Evolutionary conservation across 2,113 vertebrate species (phyloP).

Genomic region (Laticauda colubrina): DNA sequence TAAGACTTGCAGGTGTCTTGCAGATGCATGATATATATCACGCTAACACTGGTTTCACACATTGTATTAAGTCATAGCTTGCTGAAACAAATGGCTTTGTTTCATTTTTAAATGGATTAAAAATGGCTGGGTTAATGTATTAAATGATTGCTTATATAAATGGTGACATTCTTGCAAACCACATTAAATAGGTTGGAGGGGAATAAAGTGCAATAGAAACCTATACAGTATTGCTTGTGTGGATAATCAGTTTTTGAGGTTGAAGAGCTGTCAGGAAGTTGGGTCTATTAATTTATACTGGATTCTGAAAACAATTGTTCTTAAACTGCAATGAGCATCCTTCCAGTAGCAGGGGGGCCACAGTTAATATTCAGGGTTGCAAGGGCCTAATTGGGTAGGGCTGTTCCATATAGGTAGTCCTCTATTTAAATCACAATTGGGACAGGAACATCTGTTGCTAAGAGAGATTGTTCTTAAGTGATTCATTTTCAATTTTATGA

Average conservation of each 20-base stretch:
- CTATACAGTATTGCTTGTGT: neutral
- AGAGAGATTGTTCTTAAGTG: no score
- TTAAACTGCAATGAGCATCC: neutral
- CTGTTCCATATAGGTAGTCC: no score
- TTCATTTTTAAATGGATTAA: no score
- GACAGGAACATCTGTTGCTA: no score
- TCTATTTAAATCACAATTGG: no score
- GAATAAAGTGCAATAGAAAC: neutral
- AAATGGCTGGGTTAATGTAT: neutral
- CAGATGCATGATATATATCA: neutral
- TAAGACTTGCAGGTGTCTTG: neutral
- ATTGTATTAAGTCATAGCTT: neutral
- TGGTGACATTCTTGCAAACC: neutral
- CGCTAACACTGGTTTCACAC: neutral
- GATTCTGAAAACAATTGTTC: neutral
- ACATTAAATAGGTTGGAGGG: neutral
- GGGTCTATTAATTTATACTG: neutral
- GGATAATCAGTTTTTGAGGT: neutral
- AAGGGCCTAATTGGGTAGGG: neutral
- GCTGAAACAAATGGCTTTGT: no score
- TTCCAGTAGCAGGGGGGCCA: neutral
- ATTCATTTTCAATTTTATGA: no score
- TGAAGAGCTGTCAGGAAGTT: neutral
- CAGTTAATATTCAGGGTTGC: neutral
- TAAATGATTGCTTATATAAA: neutral